Evolutionary conservation across 2,888 invertebrate species (phyloP).

Genomic region (Melikaiella ostensackeni): DNA sequence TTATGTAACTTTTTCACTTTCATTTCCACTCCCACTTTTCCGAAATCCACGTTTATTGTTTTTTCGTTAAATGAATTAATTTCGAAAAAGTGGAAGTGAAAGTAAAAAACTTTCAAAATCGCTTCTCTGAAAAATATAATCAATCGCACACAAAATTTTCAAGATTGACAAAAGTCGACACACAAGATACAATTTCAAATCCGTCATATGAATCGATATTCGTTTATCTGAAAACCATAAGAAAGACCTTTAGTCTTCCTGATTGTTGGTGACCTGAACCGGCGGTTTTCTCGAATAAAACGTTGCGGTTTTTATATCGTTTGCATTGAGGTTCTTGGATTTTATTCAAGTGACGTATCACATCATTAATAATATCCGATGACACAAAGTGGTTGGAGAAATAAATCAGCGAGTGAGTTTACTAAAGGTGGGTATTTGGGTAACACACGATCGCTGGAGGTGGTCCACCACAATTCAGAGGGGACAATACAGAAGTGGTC

Average conservation of each 20-base stretch:
- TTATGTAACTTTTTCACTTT: no score
- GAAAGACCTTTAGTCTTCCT: slow-evolving; percentile 3
- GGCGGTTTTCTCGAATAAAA: slow-evolving; percentile 33
- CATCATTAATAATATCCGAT: slow-evolving; percentile 34
- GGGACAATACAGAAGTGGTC: slow-evolving; percentile 52
- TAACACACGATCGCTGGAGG: slow-evolving; percentile 45
- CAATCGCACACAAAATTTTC: no score
- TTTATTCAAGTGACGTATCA: slow-evolving; percentile 30
- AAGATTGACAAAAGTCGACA: no score
- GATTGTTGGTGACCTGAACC: background rate
- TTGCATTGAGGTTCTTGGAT: slow-evolving; percentile 14
- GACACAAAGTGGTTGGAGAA: slow-evolving; percentile 34
- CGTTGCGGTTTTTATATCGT: slow-evolving; percentile 29
- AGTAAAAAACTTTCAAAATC: no score
- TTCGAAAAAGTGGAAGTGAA: no score
- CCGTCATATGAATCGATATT: slow-evolving; percentile 2
- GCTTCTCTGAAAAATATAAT: no score
- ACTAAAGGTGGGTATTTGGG: slow-evolving; percentile 44
- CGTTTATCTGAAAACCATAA: slow-evolving; percentile 8
- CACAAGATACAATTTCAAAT: background rate
- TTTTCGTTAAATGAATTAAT: no score
- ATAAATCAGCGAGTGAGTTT: slow-evolving; percentile 49
- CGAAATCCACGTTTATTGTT: no score
- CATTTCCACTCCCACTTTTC: no score
- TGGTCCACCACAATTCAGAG: slow-evolving; percentile 43